phyloP scores from a whole-genome alignment of 30 jellyfish, hydroid and myxozoan species.

The Hydractinia echinata region DNA sequence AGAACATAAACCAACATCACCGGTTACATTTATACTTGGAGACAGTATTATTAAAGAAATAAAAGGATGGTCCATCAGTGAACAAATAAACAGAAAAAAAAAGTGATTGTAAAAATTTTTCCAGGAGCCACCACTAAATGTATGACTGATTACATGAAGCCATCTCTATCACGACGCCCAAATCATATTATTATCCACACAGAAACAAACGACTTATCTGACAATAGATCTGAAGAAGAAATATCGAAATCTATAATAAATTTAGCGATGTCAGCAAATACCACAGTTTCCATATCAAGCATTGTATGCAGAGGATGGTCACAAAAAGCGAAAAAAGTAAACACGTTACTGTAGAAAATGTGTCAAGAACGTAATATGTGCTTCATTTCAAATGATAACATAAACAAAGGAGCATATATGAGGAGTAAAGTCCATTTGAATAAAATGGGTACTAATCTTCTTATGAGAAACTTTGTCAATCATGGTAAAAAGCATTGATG shows the following conservation, averaged over 20 bases:
- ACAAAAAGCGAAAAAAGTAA: background rate
- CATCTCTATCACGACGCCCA: background rate
- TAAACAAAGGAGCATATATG: background rate
- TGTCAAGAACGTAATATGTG: background rate
- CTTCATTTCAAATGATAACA: background rate
- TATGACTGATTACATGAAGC: background rate
- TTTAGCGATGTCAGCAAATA: constrained; percentile 4
- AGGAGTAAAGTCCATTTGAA: no score
- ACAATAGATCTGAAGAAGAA: background rate
- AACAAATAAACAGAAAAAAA: no score
- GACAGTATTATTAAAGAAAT: no score
- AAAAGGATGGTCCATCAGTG: no score
- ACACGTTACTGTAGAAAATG: background rate
- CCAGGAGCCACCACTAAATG: constrained; percentile 10
- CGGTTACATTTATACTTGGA: no score
- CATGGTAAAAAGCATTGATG: no score
- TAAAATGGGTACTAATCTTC: no score
- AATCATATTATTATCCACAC: background rate
- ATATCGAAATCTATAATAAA: background rate
- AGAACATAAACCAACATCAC: no score
- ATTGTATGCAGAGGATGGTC: background rate
- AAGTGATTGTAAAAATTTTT: background rate
- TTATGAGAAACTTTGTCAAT: no score
- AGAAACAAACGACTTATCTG: background rate
- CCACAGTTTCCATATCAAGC: background rate